Conservation (phyloP, 2,888 invertebrate species). For the Stenotaenia linearis region DNA sequence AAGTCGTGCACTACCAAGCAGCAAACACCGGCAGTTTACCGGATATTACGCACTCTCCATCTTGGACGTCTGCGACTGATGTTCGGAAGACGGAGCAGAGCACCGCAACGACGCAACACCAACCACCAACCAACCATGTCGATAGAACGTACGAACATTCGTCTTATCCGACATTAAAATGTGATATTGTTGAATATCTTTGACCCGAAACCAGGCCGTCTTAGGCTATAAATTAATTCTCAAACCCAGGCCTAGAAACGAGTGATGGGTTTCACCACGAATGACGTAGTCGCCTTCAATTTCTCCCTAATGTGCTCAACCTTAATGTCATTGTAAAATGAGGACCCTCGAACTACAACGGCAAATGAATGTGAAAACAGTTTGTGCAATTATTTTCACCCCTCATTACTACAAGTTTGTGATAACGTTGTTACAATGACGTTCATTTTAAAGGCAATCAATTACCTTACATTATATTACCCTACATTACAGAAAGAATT, state of each 20-base stretch:
- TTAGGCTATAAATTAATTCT: neutral
- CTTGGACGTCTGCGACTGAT: neutral
- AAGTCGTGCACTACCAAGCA: conserved; percentile 3
- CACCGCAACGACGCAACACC: neutral
- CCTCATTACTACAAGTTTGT: neutral
- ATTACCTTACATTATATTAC: neutral
- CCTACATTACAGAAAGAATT: neutral
- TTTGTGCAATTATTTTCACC: neutral
- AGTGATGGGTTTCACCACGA: neutral
- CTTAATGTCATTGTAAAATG: neutral
- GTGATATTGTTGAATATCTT: conserved; percentile 35
- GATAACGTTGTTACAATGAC: neutral
- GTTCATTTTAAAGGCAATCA: neutral
- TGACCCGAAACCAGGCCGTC: conserved; percentile 17
- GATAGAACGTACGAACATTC: neutral
- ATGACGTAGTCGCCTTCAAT: neutral
- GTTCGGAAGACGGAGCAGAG: neutral
- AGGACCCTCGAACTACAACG: neutral
- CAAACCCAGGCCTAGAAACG: neutral
- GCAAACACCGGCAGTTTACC: conserved; percentile 22
- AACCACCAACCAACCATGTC: neutral
- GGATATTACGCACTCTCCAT: neutral
- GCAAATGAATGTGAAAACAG: neutral
- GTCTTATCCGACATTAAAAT: conserved; percentile 32
- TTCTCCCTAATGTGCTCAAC: neutral